Conservation (phyloP, 2,888 invertebrate species). For the Meteorus colon region DNA sequence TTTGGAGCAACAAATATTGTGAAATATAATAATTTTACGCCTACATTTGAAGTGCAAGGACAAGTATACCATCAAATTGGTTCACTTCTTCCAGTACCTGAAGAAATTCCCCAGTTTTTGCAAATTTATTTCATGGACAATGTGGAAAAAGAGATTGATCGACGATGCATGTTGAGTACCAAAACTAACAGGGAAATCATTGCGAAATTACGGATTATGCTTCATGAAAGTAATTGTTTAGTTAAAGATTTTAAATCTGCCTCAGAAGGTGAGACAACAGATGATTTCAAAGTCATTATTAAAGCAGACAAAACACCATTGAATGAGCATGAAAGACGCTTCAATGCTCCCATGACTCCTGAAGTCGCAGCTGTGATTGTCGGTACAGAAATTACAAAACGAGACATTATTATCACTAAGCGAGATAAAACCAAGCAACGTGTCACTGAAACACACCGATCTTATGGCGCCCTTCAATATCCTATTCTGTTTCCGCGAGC, state of each 20-base stretch:
- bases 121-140: conserved; percentile 60
- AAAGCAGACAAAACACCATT: too few species aligned
- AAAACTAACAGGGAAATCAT: conserved; percentile 43
- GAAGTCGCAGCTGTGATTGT: too few species aligned
- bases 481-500: conserved; percentile 21
- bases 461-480: conserved; percentile 62
- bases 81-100: conserved; percentile 38
- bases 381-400: conserved; percentile 36
- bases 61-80: conserved; percentile 45
- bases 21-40: too few species aligned
- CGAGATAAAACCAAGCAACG: too few species aligned
- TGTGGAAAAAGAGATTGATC: conserved; percentile 47
- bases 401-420: conserved; percentile 33
- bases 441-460: conserved; percentile 52
- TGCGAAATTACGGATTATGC: conserved; percentile 52
- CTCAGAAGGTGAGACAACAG: too few species aligned
- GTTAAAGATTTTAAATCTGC: too few species aligned
- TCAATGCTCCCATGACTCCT: too few species aligned
- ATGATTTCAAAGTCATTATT: too few species aligned
- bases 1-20: too few species aligned
- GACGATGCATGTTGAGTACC: conserved; percentile 49
- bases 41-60: conserved; percentile 44
- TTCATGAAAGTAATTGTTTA: conserved; percentile 46
- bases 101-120: conserved; percentile 41
- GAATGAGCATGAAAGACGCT: too few species aligned